Percentiles rank a stretch among this genome's conserved stretches.
Evolutionary conservation across 2,113 vertebrate species (phyloP).

Genomic region (Leptodactylus fuscus): DNA sequence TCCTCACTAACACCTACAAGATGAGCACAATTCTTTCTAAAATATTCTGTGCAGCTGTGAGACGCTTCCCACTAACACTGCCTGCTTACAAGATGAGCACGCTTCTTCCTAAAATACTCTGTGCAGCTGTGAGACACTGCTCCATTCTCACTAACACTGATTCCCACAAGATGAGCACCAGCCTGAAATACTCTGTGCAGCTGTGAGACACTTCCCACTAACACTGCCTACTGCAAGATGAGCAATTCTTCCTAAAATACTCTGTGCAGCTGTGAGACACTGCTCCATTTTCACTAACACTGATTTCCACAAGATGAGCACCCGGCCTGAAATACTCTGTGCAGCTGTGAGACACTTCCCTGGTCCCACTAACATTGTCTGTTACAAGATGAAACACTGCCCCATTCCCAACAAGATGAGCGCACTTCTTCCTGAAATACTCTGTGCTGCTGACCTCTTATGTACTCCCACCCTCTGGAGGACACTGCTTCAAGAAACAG

Average conservation of each 20-base stretch:
- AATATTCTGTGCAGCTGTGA: not conserved
- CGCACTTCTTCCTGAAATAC: not conserved
- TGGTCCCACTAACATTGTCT: too few relatives aligned
- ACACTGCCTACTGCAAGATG: not conserved
- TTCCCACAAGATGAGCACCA: too few relatives aligned
- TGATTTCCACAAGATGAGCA: too few relatives aligned
- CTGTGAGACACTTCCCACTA: not conserved
- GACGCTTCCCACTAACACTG: too few relatives aligned
- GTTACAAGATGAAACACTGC: too few relatives aligned
- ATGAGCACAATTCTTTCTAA: too few relatives aligned
- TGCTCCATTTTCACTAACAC: too few relatives aligned
- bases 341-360: too few relatives aligned
- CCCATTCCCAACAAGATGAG: too few relatives aligned
- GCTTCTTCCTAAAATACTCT: conserved; percentile 1
- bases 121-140: not conserved
- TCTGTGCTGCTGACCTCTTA: not conserved
- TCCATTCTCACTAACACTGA: too few relatives aligned
- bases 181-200: not conserved
- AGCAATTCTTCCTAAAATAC: not conserved
- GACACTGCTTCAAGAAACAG: not conserved
- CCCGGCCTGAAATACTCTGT: conserved; percentile 1
- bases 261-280: not conserved
- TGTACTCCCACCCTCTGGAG: not conserved
- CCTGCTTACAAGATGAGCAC: too few relatives aligned
- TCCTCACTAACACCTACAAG: too few relatives aligned